Evolutionary conservation across 2,113 vertebrate genomes (phyloP).

Genomic region (Eulemur rufifrons): DNA sequence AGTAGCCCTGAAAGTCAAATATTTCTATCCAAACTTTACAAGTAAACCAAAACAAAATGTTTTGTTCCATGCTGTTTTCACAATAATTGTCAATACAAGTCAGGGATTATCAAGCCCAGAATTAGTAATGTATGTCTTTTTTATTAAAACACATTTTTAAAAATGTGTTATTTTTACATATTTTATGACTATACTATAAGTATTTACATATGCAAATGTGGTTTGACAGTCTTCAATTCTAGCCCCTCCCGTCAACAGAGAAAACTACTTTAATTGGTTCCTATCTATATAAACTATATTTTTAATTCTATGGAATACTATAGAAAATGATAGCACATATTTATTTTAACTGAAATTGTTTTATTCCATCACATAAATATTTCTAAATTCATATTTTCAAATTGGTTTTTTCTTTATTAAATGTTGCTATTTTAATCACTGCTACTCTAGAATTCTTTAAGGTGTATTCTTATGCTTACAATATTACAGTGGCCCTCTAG

Average conservation of each 20-base stretch:
- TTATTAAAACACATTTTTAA: background rate
- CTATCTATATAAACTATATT: background rate
- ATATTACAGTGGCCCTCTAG: background rate
- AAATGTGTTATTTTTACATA: background rate
- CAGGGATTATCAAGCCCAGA: background rate
- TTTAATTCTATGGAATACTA: background rate
- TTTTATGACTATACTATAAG: background rate
- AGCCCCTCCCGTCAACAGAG: background rate
- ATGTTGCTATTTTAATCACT: background rate
- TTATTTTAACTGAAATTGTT: background rate
- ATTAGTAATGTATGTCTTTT: background rate
- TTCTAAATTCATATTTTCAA: background rate
- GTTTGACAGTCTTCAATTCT: background rate
- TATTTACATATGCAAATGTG: background rate
- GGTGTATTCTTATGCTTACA: background rate
- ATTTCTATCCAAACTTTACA: background rate
- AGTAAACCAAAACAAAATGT: background rate
- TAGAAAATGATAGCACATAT: background rate
- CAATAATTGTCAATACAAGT: background rate
- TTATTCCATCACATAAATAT: background rate
- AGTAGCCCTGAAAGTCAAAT: background rate
- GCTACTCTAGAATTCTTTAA: background rate
- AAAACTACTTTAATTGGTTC: no score
- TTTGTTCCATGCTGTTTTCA: background rate
- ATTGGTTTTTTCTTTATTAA: background rate